Conservation (phyloP, 2,797 vertebrate genomes). For the Leptodactylus fallax region DNA sequence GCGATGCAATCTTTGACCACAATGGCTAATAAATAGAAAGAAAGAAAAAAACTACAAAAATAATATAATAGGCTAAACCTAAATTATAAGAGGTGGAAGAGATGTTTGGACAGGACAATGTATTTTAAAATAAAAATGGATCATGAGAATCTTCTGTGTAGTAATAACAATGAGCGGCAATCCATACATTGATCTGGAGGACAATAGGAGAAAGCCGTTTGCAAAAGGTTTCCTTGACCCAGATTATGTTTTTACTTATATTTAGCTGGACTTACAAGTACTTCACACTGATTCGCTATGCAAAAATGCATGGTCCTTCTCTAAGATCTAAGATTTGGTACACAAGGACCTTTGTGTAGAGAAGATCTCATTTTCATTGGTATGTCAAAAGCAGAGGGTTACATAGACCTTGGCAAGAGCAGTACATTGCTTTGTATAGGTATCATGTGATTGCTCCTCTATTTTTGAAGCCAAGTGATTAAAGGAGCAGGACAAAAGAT, state of each 20-base stretch:
- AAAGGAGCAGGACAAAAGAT: conserved; percentile 56
- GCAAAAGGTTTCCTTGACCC: background rate
- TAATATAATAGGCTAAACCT: too few relatives aligned
- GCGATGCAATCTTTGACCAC: too few relatives aligned
- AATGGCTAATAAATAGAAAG: too few relatives aligned
- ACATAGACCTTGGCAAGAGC: conserved; percentile 34
- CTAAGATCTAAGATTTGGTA: background rate
- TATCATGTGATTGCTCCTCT: conserved; percentile 48
- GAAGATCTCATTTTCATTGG: conserved; percentile 33
- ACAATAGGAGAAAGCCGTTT: background rate
- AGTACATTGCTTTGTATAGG: conserved; percentile 41
- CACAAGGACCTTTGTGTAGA: conserved; percentile 24
- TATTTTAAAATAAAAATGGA: background rate
- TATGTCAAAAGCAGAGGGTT: conserved; percentile 26
- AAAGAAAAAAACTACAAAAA: too few relatives aligned
- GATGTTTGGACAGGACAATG: background rate
- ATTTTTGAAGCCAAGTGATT: conserved; percentile 42
- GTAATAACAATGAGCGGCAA: background rate
- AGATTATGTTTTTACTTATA: background rate
- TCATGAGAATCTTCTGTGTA: background rate
- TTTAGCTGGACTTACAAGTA: background rate
- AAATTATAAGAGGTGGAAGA: background rate
- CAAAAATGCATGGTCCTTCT: background rate
- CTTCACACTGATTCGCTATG: background rate
- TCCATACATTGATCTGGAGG: background rate